Base-by-base conservation (phyloP, 2,888 invertebrate species). In the Mythimna vitellina region DNA sequence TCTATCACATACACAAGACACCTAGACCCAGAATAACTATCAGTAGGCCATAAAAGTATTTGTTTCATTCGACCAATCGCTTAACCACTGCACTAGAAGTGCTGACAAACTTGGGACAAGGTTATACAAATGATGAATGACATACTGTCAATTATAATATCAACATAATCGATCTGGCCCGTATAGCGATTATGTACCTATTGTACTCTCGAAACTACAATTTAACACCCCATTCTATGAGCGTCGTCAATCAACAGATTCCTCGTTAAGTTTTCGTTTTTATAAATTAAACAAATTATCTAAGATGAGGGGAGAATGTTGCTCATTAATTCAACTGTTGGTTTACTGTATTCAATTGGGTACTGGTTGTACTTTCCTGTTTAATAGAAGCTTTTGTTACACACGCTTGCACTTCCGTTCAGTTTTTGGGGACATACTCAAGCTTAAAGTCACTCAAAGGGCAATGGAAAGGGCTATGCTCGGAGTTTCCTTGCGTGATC, bases 281-380 rank as follows among this genome's bases (percentile, higher is more conserved):
- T 91, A 89, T 90, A 88, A 92, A 92, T 92, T 89, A 92, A 88
- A 89, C 89, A 87, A 89, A 91, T 91, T 88, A 90, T 80, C 12
- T 73, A 78, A 82, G 80, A 86, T 83, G 87, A 87, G 86, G 86
- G 82, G 87, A 79, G 79, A 76, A 77, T 78, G 56, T 78, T 80
- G 76, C 84, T 90, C 85, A 86, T 89, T 89, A 87, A 82, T 85
- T 84, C 76, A 62, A 65, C 74, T 88, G 73, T 89, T 79, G 75
- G 73, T 83, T 69, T 81, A 84, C 80, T 80, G 70, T 76, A 84
- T 73, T 64, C 70, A 69, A 70, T 64, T 69, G 35, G 63, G 71
- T 80, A 25, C 42, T 51, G 35, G 32, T 51, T 57, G 10, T 25
- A 46, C 17, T 51, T 51, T 3, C 0, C 20, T 49, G 7, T 49